Conservation (phyloP, 1,140 invertebrate genomes). For the Drosophila grimshawi region DNA sequence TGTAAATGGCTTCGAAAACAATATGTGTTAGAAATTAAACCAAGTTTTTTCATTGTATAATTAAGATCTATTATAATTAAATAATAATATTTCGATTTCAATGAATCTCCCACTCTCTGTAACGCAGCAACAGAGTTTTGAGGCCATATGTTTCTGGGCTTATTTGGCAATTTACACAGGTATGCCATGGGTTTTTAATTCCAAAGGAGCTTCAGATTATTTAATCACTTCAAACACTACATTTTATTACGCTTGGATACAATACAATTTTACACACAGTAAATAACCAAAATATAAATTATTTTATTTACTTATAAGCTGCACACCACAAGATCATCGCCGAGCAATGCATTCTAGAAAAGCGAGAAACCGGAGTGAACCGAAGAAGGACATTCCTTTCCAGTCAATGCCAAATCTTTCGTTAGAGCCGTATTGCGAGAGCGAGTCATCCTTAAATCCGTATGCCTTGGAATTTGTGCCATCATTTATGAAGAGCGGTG, state of each 20-base stretch:
- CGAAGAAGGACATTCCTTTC: slow-evolving; percentile 4
- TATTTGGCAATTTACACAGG: not conserved
- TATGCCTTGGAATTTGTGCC: slow-evolving; percentile 40
- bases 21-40: not conserved
- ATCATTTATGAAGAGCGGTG: slow-evolving; percentile 3
- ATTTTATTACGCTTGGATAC: not conserved
- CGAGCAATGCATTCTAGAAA: slow-evolving; percentile 4
- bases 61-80: too few species aligned
- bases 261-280: slow-evolving; percentile 1
- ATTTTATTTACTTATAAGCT: not conserved
- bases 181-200: not conserved
- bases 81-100: too few species aligned
- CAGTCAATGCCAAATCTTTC: slow-evolving; percentile 20
- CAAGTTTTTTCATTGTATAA: not conserved
- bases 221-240: not conserved
- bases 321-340: not conserved
- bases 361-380: slow-evolving; percentile 10
- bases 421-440: not conserved
- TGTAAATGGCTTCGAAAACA: not conserved
- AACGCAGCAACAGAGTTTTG: not conserved
- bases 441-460: slow-evolving; percentile 32
- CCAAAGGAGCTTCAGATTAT: not conserved
- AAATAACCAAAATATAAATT: not conserved
- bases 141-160: not conserved
- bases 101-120: too few species aligned